Percentiles rank a stretch among this genome's conserved stretches.
phyloP scores from a whole-genome alignment of 2,797 vertebrate species.

The Anguilla pacifica region DNA sequence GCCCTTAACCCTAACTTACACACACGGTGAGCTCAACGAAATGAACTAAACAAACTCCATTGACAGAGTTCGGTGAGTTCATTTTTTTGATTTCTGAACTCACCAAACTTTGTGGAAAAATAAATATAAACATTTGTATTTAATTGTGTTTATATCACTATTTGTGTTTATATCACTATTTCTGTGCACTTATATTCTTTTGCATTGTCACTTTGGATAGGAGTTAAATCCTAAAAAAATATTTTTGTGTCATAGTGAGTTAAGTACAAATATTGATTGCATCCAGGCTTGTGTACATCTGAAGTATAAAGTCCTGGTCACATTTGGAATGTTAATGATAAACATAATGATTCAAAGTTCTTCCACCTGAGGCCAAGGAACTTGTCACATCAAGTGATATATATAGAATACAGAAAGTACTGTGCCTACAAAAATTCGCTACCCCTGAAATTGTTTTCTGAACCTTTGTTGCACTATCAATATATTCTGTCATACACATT shows the following conservation, averaged over 20 bases:
- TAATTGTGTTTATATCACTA: background rate
- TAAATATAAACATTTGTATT: background rate
- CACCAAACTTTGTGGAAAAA: background rate
- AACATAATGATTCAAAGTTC: background rate
- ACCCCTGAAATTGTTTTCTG: background rate
- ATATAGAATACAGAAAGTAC: background rate
- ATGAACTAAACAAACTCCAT: background rate
- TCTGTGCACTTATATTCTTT: too few relatives aligned
- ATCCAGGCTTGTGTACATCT: background rate
- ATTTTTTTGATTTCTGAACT: background rate
- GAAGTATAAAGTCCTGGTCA: background rate
- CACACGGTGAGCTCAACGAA: background rate
- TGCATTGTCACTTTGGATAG: too few relatives aligned
- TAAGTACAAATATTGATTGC: background rate
- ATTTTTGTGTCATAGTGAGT: background rate
- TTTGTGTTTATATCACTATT: background rate
- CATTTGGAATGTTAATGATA: background rate
- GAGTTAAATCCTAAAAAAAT: too few relatives aligned
- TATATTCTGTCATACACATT: background rate
- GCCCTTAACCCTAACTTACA: background rate
- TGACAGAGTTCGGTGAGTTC: background rate
- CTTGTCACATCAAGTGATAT: background rate
- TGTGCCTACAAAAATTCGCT: background rate
- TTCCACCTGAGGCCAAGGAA: background rate
- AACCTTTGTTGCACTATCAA: background rate